Percentiles rank a stretch among this genome's conserved stretches.
These are phyloP conservation scores for Nomada hirtipes DNA, from an alignment of 2,888 invertebrate species.

Conservation along the genomic window DNA sequence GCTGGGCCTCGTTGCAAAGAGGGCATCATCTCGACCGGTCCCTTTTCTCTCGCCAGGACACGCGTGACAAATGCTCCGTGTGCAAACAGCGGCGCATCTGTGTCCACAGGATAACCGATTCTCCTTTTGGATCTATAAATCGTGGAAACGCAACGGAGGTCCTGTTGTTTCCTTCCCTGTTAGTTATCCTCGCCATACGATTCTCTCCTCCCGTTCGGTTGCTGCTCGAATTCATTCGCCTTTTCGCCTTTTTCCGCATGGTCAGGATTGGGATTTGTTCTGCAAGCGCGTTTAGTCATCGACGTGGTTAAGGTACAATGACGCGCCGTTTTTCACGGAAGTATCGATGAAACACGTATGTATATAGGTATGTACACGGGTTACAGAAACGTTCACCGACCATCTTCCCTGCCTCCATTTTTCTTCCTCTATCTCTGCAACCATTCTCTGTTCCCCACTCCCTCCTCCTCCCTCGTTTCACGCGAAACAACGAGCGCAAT, in stretches of 20 bases:
- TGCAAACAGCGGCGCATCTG: constrained; percentile 83
- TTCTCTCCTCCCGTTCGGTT: neutral
- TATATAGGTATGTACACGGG: too few relatives aligned
- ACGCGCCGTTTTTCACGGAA: neutral
- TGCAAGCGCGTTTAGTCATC: neutral
- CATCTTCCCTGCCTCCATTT: neutral
- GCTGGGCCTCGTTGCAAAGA: constrained; percentile 83
- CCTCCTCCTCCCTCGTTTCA: neutral
- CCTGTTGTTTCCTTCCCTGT: constrained; percentile 1
- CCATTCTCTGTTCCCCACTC: neutral
- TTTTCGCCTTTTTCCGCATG: neutral
- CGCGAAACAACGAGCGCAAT: constrained; percentile 3
- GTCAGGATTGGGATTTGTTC: neutral
- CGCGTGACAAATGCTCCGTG: constrained; percentile 84
- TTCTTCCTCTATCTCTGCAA: too few relatives aligned
- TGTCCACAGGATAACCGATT: constrained; percentile 80
- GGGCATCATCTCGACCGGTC: constrained; percentile 82
- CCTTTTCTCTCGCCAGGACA: constrained; percentile 81
- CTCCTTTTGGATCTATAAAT: constrained; percentile 69
- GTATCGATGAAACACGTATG: neutral
- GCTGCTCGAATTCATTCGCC: neutral
- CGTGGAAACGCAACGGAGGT: constrained; percentile 50
- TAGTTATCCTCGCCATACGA: neutral
- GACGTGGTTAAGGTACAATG: neutral
- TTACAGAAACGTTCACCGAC: too few relatives aligned